Conservation (phyloP, 1,140 invertebrate species). For the Aphaenogaster rudis region DNA sequence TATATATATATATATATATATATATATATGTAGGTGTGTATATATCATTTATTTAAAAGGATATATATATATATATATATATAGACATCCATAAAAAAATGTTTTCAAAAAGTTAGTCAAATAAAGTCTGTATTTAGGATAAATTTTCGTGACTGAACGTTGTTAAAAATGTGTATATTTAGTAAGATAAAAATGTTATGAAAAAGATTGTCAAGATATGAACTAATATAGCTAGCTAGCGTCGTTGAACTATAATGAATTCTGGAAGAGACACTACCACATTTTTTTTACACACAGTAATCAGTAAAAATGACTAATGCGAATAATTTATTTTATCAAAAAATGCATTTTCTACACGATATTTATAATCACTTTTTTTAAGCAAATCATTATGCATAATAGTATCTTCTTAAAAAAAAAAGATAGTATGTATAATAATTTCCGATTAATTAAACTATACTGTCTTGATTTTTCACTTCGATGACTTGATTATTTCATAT, state of each 20-base stretch:
- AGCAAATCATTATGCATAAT: not conserved
- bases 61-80: not conserved
- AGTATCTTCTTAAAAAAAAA: not conserved
- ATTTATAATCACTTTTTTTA: not conserved
- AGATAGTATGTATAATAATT: not conserved
- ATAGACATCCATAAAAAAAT: not conserved
- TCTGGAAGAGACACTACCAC: not conserved
- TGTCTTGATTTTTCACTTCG: not conserved
- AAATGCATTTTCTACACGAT: not conserved
- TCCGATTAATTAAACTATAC: not conserved
- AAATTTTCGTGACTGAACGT: not conserved
- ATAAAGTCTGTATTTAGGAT: not conserved
- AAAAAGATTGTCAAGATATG: not conserved
- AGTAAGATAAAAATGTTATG: not conserved
- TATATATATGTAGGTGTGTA: not conserved
- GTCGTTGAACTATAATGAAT: constrained; percentile 17
- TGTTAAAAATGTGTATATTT: not conserved
- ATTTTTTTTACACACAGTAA: not conserved
- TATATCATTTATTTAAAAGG: not conserved
- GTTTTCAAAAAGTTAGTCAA: not conserved
- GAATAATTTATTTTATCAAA: constrained; percentile 17
- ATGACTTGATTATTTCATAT: not conserved
- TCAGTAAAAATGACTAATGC: not conserved
- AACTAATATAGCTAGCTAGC: not conserved
- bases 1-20: no score